Conservation (phyloP, 2,797 vertebrate genomes). For the Sternotherus odoratus region DNA sequence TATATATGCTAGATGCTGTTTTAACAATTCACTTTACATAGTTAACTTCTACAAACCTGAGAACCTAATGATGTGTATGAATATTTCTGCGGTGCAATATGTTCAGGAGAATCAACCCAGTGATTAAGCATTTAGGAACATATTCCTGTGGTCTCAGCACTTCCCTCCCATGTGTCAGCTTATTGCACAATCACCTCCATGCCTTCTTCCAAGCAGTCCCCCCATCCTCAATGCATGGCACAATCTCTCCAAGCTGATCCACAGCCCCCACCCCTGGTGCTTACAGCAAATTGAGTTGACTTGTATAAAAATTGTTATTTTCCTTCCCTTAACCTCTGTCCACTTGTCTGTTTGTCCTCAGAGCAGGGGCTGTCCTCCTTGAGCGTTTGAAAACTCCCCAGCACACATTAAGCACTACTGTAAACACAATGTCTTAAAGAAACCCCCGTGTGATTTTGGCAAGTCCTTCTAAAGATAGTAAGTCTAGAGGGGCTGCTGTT, state of each 20-base stretch:
- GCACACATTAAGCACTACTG: not conserved
- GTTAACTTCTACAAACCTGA: not conserved
- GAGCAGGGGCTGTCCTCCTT: not conserved
- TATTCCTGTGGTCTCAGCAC: not conserved
- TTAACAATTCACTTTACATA: not conserved
- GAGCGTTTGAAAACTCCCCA: not conserved
- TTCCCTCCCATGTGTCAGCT: not conserved
- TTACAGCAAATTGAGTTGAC: not conserved
- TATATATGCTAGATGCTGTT: not conserved
- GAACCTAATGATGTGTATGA: not conserved
- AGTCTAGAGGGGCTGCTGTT: not conserved
- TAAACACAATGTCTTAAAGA: not conserved
- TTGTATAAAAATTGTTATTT: not conserved
- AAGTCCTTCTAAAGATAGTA: not conserved
- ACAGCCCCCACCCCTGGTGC: fast-evolving
- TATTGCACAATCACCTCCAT: not conserved
- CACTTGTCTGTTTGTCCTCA: fast-evolving
- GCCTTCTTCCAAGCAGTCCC: not conserved
- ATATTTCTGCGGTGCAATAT: not conserved
- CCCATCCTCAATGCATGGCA: fast-evolving
- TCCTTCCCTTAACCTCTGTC: not conserved
- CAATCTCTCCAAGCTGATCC: not conserved
- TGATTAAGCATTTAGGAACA: not conserved
- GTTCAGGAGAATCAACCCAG: not conserved
- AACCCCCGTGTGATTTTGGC: not conserved